Evolutionary conservation across 1,140 invertebrate genomes (phyloP), one percentile per base, ranked within the genome.

Genomic region (Hypothenemus hampei): DNA sequence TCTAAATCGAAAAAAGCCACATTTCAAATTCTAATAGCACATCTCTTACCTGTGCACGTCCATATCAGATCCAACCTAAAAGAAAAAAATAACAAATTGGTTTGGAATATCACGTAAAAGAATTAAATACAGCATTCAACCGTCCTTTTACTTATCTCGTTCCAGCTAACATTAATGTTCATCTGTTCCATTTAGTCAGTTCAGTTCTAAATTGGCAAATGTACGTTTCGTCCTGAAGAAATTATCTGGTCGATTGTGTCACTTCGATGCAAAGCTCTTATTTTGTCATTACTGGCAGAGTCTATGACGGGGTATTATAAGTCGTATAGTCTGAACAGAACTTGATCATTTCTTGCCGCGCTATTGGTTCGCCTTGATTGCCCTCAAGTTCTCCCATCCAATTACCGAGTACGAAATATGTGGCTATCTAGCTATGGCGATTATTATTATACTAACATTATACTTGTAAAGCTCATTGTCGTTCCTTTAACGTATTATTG

Each of bases 81-180:
- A 60, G 51, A 58, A 58, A 63, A 63, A 61, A 48, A 59, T 60
- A 66, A 68, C 63, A 65, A 68, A 68, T 67, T 66, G 64, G 58
- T 59, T 66, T 55, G 63, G 52, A 67, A 67, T 68, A 69, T 69
- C 66, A 68, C 65, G 66, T 68, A 67, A 68, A 67, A 68, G 66
- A 67, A 68, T 69, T 69, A 69, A 69, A 69, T 50, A 69, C 67
- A 64, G 55, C 66, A 58, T 69, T 69, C 66, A 69, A 48, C 52
- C 58, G 56, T 69, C 63, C 67, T 69, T 69, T 69, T 69, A 69
- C 67, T 69, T 69, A 69, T 65, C 65, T 69, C 62, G 66, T 69
- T 67, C 58, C 56, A 65, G 60, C 59, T 67, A 69, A 63, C 65
- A 66, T 68, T 68, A 67, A 69, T 66, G 61, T 65, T 48, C 62